Conservation (phyloP, 2,113 vertebrate genomes). For the Egretta garzetta region DNA sequence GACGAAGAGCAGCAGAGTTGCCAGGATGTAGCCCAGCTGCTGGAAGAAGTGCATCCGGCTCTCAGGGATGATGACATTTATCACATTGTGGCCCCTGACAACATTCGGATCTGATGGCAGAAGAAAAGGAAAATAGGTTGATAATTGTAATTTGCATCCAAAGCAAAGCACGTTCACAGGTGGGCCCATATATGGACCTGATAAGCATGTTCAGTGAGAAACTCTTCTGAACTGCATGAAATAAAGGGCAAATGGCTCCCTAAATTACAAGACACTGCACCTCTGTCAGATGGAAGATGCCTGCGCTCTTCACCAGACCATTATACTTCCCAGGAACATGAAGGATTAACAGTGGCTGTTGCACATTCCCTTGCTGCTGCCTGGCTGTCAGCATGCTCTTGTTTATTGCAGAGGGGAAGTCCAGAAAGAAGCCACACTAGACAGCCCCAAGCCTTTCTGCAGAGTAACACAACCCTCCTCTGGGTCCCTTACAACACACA, state of each 20-base stretch:
- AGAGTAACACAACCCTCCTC: background rate
- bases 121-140: background rate
- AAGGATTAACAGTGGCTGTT: background rate
- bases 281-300: background rate
- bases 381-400: background rate
- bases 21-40: slow-evolving; percentile 92
- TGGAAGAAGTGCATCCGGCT: slow-evolving; percentile 86
- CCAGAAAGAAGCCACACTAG: background rate
- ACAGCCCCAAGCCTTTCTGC: background rate
- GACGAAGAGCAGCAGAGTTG: slow-evolving; percentile 85
- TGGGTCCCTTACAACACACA: background rate
- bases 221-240: background rate
- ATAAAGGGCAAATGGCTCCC: background rate
- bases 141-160: accelerated
- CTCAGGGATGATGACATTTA: slow-evolving; percentile 92
- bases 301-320: background rate
- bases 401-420: background rate
- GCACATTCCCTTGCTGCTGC: background rate
- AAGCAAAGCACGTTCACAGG: accelerated
- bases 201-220: accelerated
- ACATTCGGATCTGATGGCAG: slow-evolving; percentile 74
- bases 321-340: background rate
- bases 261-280: background rate
- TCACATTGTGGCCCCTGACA: slow-evolving; percentile 79
- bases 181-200: accelerated